These are phyloP conservation scores for Streblospio benedicti DNA, from an alignment of 1,140 invertebrate species.

Conservation along the genomic window DNA sequence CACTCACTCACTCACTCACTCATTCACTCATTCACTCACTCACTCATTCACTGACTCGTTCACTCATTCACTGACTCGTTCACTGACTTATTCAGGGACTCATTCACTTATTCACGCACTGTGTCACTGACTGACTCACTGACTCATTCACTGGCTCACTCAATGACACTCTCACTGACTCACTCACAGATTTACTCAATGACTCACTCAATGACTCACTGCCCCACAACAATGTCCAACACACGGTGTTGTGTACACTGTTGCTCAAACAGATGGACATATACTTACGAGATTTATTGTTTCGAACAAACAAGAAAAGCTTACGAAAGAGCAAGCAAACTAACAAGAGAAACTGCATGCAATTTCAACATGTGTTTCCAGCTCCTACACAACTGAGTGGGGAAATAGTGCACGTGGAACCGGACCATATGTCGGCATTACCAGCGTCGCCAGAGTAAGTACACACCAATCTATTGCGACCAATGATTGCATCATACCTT, in stretches of 20 bases:
- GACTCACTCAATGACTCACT: conserved; percentile 14
- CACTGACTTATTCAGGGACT: conserved; percentile 4
- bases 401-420: no score
- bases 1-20: conserved; percentile 16
- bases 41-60: conserved; percentile 12
- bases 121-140: not conserved
- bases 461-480: no score
- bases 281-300: no score
- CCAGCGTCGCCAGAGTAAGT: no score
- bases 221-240: not conserved
- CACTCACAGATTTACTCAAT: conserved; percentile 9
- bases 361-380: no score
- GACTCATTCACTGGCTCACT: conserved; percentile 11
- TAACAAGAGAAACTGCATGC: no score
- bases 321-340: no score
- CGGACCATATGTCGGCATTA: no score
- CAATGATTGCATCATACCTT: no score
- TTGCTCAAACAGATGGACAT: not conserved
- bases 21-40: conserved; percentile 13
- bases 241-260: not conserved
- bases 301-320: no score
- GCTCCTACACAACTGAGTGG: no score
- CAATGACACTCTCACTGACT: not conserved
- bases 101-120: conserved; percentile 12
- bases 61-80: conserved; percentile 7